Conservation (phyloP, 2,797 vertebrate genomes). For the Coranthus polyacanthus region DNA sequence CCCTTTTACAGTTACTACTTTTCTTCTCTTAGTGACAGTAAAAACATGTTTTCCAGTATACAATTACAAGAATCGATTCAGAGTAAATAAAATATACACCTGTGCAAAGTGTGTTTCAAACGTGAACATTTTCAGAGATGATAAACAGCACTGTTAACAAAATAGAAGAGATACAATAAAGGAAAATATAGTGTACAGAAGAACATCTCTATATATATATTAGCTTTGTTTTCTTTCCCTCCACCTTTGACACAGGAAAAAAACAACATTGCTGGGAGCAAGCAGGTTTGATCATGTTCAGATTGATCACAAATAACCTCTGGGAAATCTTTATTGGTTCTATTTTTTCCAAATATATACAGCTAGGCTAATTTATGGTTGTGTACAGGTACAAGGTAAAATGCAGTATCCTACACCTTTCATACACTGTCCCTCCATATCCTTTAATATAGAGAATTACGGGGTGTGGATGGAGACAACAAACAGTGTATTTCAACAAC, state of each 20-base stretch:
- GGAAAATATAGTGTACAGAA: conserved; percentile 53
- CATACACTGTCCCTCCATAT: conserved; percentile 38
- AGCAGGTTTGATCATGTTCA: conserved; percentile 34
- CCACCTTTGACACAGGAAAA: conserved; percentile 47
- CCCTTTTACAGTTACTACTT: conserved; percentile 10
- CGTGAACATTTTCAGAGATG: conserved; percentile 24
- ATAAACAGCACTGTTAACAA: conserved; percentile 39
- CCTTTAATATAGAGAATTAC: conserved; percentile 62
- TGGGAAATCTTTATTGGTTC: conserved; percentile 53
- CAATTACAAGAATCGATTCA: conserved; percentile 7
- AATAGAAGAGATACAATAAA: conserved; percentile 16
- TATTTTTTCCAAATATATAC: conserved; percentile 54
- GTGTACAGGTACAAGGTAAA: conserved; percentile 49
- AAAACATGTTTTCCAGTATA: conserved; percentile 31
- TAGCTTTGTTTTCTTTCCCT: conserved; percentile 65
- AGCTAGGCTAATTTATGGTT: conserved; percentile 50
- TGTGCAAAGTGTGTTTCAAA: conserved; percentile 62
- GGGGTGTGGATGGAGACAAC: conserved; percentile 46
- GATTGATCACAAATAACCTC: conserved; percentile 42
- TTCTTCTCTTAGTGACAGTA: conserved; percentile 23
- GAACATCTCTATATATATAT: conserved; percentile 66
- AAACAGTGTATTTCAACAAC: conserved; percentile 49
- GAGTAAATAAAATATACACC: conserved; percentile 43
- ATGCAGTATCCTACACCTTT: conserved; percentile 9
- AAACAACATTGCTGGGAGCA: conserved; percentile 34